Percentiles rank a stretch among this genome's conserved stretches.
These are phyloP conservation scores for Nomada ruficornis DNA, from an alignment of 2,888 invertebrate species.

Conservation along the genomic window DNA sequence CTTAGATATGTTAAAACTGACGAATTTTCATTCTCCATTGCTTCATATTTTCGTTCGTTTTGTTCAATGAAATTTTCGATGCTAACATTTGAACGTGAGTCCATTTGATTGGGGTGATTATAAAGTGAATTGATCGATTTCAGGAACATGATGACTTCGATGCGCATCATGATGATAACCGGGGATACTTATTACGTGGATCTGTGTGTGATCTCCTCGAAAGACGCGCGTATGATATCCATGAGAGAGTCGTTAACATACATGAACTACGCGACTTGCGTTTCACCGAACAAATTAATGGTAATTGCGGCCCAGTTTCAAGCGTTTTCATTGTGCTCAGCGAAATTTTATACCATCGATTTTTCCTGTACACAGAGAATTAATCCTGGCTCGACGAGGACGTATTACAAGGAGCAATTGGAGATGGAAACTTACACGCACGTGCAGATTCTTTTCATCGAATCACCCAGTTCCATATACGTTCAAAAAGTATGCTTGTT, in stretches of 20 bases:
- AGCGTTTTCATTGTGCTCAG: neutral
- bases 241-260: constrained; percentile 84
- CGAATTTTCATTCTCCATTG: too few species aligned
- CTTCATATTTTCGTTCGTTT: too few species aligned
- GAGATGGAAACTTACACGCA: constrained; percentile 83
- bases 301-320: constrained; percentile 51
- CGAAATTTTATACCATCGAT: neutral
- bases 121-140: neutral
- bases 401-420: constrained; percentile 80
- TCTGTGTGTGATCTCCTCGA: constrained; percentile 55
- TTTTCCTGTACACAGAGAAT: constrained; percentile 62
- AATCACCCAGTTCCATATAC: constrained; percentile 89
- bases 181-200: constrained; percentile 82
- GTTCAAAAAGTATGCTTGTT: constrained; percentile 86
- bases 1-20: too few species aligned
- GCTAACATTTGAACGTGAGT: too few species aligned
- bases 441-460: constrained; percentile 86
- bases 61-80: too few species aligned
- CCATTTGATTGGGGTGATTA: neutral
- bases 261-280: constrained; percentile 81
- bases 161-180: constrained; percentile 74
- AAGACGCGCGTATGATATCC: constrained; percentile 70
- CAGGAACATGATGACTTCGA: constrained; percentile 53
- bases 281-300: constrained; percentile 62
- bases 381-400: constrained; percentile 74